phyloP scores from a whole-genome alignment of 1,140 invertebrate species.

The Zaprionus ghesquierei region DNA sequence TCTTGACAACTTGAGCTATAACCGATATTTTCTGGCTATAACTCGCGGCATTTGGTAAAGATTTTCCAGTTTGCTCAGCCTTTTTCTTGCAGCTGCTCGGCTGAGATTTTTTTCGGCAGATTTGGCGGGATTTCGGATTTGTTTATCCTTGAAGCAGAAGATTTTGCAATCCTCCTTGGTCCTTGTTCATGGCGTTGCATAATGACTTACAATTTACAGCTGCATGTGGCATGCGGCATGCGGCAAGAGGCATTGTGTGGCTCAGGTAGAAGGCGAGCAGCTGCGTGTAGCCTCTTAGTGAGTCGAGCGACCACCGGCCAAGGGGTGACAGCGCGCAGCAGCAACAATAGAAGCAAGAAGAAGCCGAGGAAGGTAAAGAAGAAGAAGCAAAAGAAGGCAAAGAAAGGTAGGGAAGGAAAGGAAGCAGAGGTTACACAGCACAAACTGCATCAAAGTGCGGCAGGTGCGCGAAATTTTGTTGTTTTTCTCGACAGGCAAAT shows the following conservation, averaged over 20 bases:
- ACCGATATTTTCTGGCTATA: neutral
- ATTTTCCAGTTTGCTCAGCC: neutral
- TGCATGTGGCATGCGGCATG: slow-evolving; percentile 5
- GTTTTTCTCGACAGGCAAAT: slow-evolving; percentile 50
- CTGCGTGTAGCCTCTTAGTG: neutral
- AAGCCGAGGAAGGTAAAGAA: slow-evolving; percentile 2
- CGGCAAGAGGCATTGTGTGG: slow-evolving; percentile 1
- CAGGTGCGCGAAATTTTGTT: slow-evolving; percentile 71
- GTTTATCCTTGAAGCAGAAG: neutral
- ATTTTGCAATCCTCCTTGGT: neutral
- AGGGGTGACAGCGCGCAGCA: neutral
- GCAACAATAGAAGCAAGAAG: neutral
- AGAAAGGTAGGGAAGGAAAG: neutral
- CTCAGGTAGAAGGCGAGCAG: slow-evolving; percentile 33
- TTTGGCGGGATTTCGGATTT: neutral
- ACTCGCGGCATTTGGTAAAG: neutral
- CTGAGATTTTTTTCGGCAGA: neutral
- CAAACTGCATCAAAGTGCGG: slow-evolving; percentile 35
- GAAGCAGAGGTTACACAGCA: neutral
- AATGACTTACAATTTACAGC: slow-evolving; percentile 34
- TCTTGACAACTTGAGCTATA: neutral
- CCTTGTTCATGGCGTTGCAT: neutral
- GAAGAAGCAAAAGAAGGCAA: neutral
- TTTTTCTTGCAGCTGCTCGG: neutral
- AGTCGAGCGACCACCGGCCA: slow-evolving; percentile 18